These are phyloP conservation scores for Sipha flava DNA, from an alignment of 1,140 invertebrate species.

Conservation along the genomic window DNA sequence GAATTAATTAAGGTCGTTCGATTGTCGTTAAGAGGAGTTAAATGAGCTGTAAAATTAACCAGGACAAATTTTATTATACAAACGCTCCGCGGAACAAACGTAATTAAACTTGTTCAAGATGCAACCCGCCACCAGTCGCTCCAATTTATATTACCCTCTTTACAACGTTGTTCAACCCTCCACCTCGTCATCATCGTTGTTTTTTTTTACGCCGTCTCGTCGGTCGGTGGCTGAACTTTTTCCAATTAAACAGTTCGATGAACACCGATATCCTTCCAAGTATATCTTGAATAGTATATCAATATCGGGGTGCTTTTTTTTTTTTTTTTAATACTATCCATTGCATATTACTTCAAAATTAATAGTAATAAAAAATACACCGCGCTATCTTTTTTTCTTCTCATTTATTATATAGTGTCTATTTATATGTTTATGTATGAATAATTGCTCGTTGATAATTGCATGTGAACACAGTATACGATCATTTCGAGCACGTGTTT, in stretches of 20 bases:
- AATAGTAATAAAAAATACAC: no score
- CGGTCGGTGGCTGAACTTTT: background rate
- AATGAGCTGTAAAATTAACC: conserved; percentile 29
- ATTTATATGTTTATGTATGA: no score
- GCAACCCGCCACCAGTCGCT: background rate
- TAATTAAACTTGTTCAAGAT: conserved; percentile 27
- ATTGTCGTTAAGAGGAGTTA: conserved; percentile 22
- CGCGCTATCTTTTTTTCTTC: no score
- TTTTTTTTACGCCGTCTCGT: background rate
- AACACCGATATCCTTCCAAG: background rate
- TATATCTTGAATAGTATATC: background rate
- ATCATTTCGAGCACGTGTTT: no score
- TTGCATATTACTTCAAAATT: background rate
- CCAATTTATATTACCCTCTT: conserved; percentile 15
- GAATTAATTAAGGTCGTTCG: conserved; percentile 28
- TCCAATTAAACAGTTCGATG: conserved; percentile 20
- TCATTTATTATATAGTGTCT: no score
- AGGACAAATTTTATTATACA: conserved; percentile 27
- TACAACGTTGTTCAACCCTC: background rate
- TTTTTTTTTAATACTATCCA: no score
- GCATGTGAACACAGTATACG: no score
- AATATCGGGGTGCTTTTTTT: background rate
- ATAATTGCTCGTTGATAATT: no score
- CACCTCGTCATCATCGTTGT: background rate
- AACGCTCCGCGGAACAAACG: background rate